Evolutionary conservation across 2,113 vertebrate species (phyloP), one percentile per base, ranked within the genome.

Genomic region (pig (Sus scrofa)): DNA sequence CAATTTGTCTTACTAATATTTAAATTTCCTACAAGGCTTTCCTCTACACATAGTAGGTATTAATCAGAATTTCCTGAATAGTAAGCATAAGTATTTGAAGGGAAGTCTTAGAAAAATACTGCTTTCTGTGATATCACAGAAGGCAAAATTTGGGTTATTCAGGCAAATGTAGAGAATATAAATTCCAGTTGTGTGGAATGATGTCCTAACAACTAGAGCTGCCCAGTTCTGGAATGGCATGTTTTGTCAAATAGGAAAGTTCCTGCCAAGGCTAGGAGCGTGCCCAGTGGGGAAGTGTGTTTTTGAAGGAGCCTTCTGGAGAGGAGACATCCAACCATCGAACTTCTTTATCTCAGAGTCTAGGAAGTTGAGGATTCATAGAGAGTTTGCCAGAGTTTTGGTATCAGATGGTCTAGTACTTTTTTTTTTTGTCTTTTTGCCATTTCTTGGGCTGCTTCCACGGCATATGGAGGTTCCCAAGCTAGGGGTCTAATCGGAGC

Each of bases 341-440:
- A 12, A n/a, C 24, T 20, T 52, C 9, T 65, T 63, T 30, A 71
- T 77, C 70, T 75, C 32, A 27, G 15, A 56, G 34, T 79, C 67
- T 67, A 54, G 58, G 65, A 58, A 62, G 30, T 56, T 63, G 30
- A n/a, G 73, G 37, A 32, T 11, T 63, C 20, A 34, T 78, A 30
- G 20, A 60, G 52, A 50, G 10, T n/a, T 93, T 85, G 65, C 65
- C 81, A 86, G 37, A 70, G n/a, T 68, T 88, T 95, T 75, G 52
- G 26, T 83, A 24, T 27, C 85, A 54, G 3, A 62, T 65, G 74
- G 18, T 52, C 58, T 90, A 56, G 27, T n/a, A 24, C 27, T n/a
- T n/a, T n/a, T n/a, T n/a, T n/a, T n/a, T n/a, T n/a, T n/a, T n/a
- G n/a, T n/a, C n/a, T n/a, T n/a, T n/a, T n/a, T n/a, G n/a, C n/a